These are phyloP conservation scores for Zaprionus bogoriensis DNA, from an alignment of 2,888 invertebrate genomes.

Conservation along the genomic window DNA sequence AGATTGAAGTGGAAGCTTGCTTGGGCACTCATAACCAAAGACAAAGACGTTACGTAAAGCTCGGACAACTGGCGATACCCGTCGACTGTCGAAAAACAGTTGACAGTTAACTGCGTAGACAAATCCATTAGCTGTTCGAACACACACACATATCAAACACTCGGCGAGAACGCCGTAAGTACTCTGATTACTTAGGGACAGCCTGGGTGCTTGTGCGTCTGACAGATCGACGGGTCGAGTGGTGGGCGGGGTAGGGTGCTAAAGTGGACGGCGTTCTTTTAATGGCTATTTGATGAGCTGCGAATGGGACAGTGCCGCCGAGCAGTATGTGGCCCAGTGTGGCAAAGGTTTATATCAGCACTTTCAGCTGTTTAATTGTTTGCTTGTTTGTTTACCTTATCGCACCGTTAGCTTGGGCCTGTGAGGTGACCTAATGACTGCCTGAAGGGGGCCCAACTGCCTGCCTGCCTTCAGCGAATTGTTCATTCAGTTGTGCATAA, in stretches of 20 bases:
- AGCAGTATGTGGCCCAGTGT: background rate
- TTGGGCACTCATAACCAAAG: too few relatives aligned
- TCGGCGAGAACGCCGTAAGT: constrained; percentile 5
- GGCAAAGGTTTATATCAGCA: background rate
- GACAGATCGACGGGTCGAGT: constrained; percentile 5
- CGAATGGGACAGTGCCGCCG: background rate
- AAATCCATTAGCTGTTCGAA: constrained; percentile 12
- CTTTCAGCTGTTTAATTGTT: constrained; percentile 4
- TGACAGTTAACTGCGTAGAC: background rate
- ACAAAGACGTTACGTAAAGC: too few relatives aligned
- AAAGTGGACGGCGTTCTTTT: background rate
- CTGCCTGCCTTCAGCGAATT: too few relatives aligned
- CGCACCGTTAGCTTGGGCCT: too few relatives aligned
- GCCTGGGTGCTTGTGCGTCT: constrained; percentile 2
- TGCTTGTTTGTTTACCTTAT: constrained; percentile 13
- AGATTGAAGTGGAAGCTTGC: too few relatives aligned
- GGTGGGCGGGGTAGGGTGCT: background rate
- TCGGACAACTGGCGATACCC: too few relatives aligned
- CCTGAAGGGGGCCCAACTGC: background rate
- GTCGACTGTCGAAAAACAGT: background rate
- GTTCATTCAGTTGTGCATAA: background rate
- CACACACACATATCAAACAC: too few relatives aligned
- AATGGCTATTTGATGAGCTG: constrained; percentile 17
- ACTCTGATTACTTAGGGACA: background rate
- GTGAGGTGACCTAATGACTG: background rate